Evolutionary conservation across 2,113 vertebrate genomes (phyloP).

Genomic region (Pachycephala philippinensis): DNA sequence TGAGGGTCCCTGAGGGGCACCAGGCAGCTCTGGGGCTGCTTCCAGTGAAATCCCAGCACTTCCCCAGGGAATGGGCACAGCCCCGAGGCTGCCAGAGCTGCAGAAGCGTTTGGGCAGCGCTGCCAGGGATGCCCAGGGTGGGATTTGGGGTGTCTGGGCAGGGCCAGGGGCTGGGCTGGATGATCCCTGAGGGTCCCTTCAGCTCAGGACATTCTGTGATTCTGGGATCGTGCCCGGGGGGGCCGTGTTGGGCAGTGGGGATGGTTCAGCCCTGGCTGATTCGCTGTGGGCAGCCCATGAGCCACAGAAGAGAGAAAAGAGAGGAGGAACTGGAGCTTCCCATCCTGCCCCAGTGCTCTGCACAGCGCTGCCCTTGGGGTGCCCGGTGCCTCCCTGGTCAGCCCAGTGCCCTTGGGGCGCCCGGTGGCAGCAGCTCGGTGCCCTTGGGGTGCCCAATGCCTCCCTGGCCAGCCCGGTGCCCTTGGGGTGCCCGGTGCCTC

Average conservation of each 20-base stretch:
- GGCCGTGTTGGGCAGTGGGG: fast-evolving
- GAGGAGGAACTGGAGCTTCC: neutral
- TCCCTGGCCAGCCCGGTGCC: no score
- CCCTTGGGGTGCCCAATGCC: no score
- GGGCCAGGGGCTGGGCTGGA: fast-evolving
- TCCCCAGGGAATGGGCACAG: neutral
- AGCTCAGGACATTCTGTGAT: neutral
- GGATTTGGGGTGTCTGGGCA: neutral
- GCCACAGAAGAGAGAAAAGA: no score
- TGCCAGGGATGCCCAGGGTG: neutral
- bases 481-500: no score
- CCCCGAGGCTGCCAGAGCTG: neutral
- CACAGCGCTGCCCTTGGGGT: neutral
- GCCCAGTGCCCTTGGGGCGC: no score
- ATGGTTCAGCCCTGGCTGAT: neutral
- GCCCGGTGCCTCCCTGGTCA: neutral
- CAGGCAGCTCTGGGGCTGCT: neutral
- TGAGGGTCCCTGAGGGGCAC: neutral
- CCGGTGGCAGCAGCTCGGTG: neutral
- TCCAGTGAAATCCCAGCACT: fast-evolving
- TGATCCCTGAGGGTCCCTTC: neutral
- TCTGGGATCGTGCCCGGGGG: no score
- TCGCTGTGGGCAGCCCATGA: fast-evolving
- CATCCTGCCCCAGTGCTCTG: neutral
- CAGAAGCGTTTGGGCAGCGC: neutral